Evolutionary conservation across 2,888 invertebrate genomes (phyloP), one percentile per base, ranked within the genome.

Genomic region (Ferrisia virgata): DNA sequence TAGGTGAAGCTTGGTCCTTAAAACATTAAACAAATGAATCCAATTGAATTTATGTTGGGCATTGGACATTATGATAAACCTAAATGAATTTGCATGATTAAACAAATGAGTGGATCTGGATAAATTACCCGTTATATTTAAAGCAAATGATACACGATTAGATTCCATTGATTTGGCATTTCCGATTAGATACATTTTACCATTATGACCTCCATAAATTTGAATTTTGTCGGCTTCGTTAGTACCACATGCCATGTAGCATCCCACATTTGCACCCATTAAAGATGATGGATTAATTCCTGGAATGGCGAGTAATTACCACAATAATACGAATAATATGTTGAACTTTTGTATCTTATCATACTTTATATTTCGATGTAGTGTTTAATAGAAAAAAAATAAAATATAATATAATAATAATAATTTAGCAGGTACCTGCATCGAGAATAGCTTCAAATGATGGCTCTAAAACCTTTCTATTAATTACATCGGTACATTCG

Each of bases 111-210:
- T n/a, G n/a, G n/a, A n/a, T n/a, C n/a, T n/a, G n/a, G n/a, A n/a
- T n/a, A n/a, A n/a, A n/a, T 5, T 53, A 90, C 89, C 91, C 88
- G 90, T 90, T 82, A 91, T 89, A 87, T 92, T 92, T 87, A 92
- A 91, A 86, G 90, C 90, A 88, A 89, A 92, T 4, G 92, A 92
- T 25, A 92, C 87, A 79, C 92, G 89, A 88, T 92, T 92, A 82
- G 92, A 90, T 88, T 92, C 91, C 92, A 92, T 92, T 28, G 91
- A 90, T 80, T 91, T 88, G 81, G 90, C 90, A 87, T 93, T 93
- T 0, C 93, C 93, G 76, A 92, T 92, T 87, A 93, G 90, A 72
- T 91, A 91, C 88, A 93, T 93, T 58, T 82, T 85, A 87, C 93
- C 90, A 76, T 91, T 91, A 88, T 93, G 93, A 47, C 93, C 93